Evolutionary conservation across 1,140 invertebrate genomes (phyloP), one percentile per base, ranked within the genome.

Genomic region (Argopecten irradians): DNA sequence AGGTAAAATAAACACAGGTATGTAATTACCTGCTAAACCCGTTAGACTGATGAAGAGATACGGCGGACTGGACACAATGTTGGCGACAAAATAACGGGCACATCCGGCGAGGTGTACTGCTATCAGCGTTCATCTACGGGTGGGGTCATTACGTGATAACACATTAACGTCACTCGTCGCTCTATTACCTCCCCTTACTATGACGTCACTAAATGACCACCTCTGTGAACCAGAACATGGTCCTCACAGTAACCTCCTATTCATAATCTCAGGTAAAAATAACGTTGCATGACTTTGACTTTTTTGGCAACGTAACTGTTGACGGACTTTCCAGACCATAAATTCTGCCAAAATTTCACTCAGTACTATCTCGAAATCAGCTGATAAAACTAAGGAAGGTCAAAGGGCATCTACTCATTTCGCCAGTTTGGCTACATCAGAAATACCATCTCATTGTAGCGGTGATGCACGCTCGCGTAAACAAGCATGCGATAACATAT

Each of bases 301-400:
- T 71, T 71, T 71, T 71, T 71, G 55, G 55, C 55, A 71, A 22
- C 22, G 55, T 71, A 71, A 71, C 55, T 71, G 55, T 71, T 71
- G 55, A 71, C n/a, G 55, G 55, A 71, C 55, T 71, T 71, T 71
- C 55, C 55, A 71, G 55, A 3, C 55, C 55, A 71, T 71, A 71
- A 71, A 71, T 71, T 71, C 55, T 71, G 55, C 55, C 55, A 71
- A 71, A 71, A 71, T 71, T 71, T 71, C 55, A 71, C 55, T 71
- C 55, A 28, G 55, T n/a, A n/a, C 55, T 71, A 71, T 71, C 55
- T 71, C n/a, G 55, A 71, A 71, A 71, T 71, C 55, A 71, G 55
- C 55, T 71, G 55, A 71, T 71, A 71, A 71, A 71, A 71, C 55
- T 22, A 8, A 5, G n/a, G 13, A 16, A 71, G 55, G 55, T 71